These are phyloP conservation scores for Caradrina clavipalpis DNA, from an alignment of 2,888 invertebrate genomes.

Conservation along the genomic window DNA sequence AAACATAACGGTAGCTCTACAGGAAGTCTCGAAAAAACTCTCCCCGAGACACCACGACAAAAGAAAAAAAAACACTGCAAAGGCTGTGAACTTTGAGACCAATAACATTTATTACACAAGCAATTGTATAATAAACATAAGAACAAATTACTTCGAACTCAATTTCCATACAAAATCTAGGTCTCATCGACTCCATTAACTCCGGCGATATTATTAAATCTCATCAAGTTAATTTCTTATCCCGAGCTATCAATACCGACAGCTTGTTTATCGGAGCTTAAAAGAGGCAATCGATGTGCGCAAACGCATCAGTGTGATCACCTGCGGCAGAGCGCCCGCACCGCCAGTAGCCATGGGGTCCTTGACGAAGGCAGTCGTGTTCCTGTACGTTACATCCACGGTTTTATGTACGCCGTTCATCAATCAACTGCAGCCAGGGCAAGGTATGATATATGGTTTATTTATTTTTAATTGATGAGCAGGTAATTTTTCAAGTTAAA, in stretches of 20 bases:
- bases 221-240: slow-evolving; percentile 42
- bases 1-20: not conserved
- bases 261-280: slow-evolving; percentile 77
- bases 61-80: slow-evolving; percentile 10
- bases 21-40: not conserved
- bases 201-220: slow-evolving; percentile 23
- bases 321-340: slow-evolving; percentile 68
- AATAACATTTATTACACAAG: slow-evolving; percentile 14
- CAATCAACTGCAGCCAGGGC: slow-evolving; percentile 81
- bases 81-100: slow-evolving; percentile 10
- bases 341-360: slow-evolving; percentile 84
- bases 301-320: slow-evolving; percentile 77
- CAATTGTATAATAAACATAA: slow-evolving; percentile 18
- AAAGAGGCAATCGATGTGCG: slow-evolving; percentile 77
- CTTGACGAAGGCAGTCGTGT: slow-evolving; percentile 78
- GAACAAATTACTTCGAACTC: slow-evolving; percentile 17
- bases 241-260: slow-evolving; percentile 59
- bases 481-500: too few relatives aligned
- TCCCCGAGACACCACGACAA: not conserved
- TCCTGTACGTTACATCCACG: slow-evolving; percentile 72
- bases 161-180: slow-evolving; percentile 15
- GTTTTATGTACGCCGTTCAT: slow-evolving; percentile 79
- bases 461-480: slow-evolving; percentile 1
- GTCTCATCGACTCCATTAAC: slow-evolving; percentile 13
- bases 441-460: slow-evolving; percentile 76